A percentile compares a stretch with the other conserved stretches of the same genome.
Evolutionary conservation across 2,797 vertebrate genomes (phyloP).

Genomic region (Falco rusticolus): DNA sequence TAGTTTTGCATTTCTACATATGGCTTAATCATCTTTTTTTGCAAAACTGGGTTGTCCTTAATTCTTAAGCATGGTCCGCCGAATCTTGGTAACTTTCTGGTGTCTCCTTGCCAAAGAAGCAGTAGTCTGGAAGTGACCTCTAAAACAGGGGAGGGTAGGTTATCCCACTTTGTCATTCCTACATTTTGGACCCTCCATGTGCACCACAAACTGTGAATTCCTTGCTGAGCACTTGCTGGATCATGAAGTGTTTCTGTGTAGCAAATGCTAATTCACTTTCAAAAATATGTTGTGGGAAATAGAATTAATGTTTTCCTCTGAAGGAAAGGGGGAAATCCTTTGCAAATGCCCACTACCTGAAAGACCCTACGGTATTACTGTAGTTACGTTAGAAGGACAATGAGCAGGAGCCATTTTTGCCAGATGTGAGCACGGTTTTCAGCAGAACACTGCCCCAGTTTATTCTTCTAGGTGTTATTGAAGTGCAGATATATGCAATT

Average conservation of each 20-base stretch:
- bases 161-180: neutral
- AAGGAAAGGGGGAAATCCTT: neutral
- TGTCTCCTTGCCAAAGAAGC: neutral
- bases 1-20: neutral
- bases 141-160: neutral
- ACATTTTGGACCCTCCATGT: fast-evolving
- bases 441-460: neutral
- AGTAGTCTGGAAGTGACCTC: neutral
- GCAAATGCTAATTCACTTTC: neutral
- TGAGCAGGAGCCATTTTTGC: neutral
- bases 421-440: neutral
- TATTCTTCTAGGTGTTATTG: neutral
- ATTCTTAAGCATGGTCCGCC: neutral
- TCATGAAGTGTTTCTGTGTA: neutral
- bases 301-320: neutral
- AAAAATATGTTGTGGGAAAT: neutral
- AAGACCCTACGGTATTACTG: neutral
- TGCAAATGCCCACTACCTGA: neutral
- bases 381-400: neutral
- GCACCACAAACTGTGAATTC: neutral
- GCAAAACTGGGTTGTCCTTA: neutral
- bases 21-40: neutral
- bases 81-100: neutral
- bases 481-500: neutral
- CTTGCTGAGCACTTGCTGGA: neutral